Evolutionary conservation across 2,797 vertebrate genomes (phyloP), one percentile per base, ranked within the genome.

Genomic region (Hippopotamyrus pictus): DNA sequence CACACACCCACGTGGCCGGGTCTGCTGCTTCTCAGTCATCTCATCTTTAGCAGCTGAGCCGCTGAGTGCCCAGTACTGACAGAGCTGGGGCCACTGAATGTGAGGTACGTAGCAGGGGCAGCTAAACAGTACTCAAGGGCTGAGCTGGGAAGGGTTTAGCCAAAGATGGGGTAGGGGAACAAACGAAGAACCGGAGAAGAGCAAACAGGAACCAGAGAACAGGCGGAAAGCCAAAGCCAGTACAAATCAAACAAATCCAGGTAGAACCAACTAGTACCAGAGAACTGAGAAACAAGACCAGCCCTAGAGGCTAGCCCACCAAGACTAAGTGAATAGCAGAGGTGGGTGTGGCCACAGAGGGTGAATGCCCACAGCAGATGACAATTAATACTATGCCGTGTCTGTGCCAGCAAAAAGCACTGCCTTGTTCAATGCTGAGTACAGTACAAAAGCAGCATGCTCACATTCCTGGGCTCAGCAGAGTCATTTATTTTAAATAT

Each of bases 401-500:
- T 22, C 37, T 82, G 41, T 82, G 76, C 41, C 76, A 82, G 41
- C 8, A 46, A 82, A 46, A 19, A 82, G 48, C 84, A 51, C 50
- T 29, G 25, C 48, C 29, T 86, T 51, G 22, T 86, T 54, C 22
- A 29, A 12, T 9, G 22, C 25, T 17, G 29, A 50, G 50, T 86
- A 53, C 84, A 19, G 84, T 17, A 33, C 5, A 53, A 86, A 54
- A 54, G 22, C 22, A 54, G 25, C 48, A 86, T n/a, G 37, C 37
- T 22, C 76, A 82, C 37, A 82, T 82, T 82, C 41, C 76, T 82
- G 37, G 86, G 9, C 17, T 87, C 17, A 87, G 53, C 53, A 17
- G n/a, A 51, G 53, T 59, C 9, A 87, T 87, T 33, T 44, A 57
- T 87, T 53, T 82, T 82, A 86, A 86, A 86, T 86, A 86, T 86